These are phyloP conservation scores for Thymallus thymallus DNA, from an alignment of 2,113 vertebrate species.

Conservation along the genomic window DNA sequence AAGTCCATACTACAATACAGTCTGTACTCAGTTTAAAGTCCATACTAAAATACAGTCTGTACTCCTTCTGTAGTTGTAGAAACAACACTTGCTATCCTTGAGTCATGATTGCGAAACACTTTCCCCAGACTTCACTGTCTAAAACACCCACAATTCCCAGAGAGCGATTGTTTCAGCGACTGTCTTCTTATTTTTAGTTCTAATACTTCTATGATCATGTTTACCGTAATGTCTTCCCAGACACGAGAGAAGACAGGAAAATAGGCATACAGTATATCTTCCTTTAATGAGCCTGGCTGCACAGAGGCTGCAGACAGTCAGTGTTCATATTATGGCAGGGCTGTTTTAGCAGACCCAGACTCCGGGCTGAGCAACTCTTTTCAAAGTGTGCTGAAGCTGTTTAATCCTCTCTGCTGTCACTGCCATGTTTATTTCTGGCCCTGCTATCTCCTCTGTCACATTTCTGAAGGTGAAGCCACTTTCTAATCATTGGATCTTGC, in stretches of 20 bases:
- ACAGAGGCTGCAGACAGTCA: constrained; percentile 4
- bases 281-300: not conserved
- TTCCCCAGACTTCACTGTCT: no score
- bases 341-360: not conserved
- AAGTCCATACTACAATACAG: no score
- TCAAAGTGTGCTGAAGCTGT: not conserved
- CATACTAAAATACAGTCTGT: no score
- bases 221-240: no score
- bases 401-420: constrained; percentile 4
- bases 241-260: not conserved
- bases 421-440: constrained; percentile 7
- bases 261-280: not conserved
- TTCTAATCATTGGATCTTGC: not conserved
- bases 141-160: no score
- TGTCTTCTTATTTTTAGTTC: not conserved
- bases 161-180: not conserved
- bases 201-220: no score
- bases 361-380: not conserved
- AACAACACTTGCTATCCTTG: no score
- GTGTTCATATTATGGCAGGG: not conserved
- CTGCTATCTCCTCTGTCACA: not conserved
- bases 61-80: no score
- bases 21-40: no score
- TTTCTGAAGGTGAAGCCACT: constrained; percentile 3
- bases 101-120: no score